Evolutionary conservation across 2,797 vertebrate genomes (phyloP), one percentile per base, ranked within the genome.

Genomic region (Lagocephalus sceleratus): DNA sequence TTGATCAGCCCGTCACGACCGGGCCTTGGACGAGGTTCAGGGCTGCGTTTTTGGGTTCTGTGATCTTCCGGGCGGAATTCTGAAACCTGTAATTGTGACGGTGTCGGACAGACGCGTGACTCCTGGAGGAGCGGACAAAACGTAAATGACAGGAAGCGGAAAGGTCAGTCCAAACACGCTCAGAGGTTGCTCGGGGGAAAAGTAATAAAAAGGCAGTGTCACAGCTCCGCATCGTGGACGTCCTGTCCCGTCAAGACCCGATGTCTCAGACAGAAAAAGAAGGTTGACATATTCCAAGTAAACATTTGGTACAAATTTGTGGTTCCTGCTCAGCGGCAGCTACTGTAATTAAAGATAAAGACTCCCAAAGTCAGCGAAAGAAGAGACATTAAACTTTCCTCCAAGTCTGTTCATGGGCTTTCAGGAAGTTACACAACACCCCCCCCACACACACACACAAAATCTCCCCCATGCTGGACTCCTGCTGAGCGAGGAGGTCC

Each of bases 391-490:
- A 3, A 19, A 6, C 20, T 41, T 60, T 52, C 20, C 16, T 49
- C 32, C 32, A 14, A 35, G 32, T 12, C 32, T 35, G 32, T 35
- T 35, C 32, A 35, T 10, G 32, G 32, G 32, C 14, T 3, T 14
- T 35, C 11, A 14, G 32, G 32, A 35, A 20, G 43, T 26, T 46
- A 26, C 60, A 21, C 21, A 29, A 45, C 29, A 40, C 41, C 41
- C 47, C 59, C 47, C 42, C 48, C 20, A 19, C 58, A 60, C 39
- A 45, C 43, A 42, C 50, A 57, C 45, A 41, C 43, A 25, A 80
- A 87, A 83, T 82, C 75, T 73, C 78, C 72, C 68, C 54, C 76
- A 83, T 57, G 68, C 81, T 64, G 63, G 68, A 57, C 60, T 58
- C 72, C 68, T 64, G 71, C 54, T 42, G 61, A 50, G 55, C 58